phyloP scores from a whole-genome alignment of 2,797 vertebrate genomes.

The Enteromius thamalakanensis region DNA sequence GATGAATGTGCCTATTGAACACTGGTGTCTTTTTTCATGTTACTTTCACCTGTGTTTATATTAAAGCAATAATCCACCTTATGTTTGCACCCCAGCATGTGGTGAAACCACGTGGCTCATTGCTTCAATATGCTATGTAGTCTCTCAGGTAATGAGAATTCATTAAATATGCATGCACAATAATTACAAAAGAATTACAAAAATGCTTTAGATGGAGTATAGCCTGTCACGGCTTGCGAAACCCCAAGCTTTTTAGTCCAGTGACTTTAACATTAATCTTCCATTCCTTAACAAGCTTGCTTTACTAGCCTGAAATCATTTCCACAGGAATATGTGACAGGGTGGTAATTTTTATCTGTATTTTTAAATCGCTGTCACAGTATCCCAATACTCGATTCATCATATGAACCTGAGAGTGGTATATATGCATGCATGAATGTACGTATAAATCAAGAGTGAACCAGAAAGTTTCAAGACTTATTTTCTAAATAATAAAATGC shows the following conservation, averaged over 20 bases:
- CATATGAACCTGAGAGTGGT: conserved; percentile 21
- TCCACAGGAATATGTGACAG: conserved; percentile 18
- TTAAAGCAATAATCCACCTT: background rate
- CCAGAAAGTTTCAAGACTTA: background rate
- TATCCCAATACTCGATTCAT: conserved; percentile 28
- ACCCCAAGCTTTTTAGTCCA: conserved; percentile 3
- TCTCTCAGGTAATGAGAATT: background rate
- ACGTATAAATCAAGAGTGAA: conserved; percentile 16
- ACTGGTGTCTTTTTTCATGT: background rate
- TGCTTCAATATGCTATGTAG: background rate
- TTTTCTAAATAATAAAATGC: conserved; percentile 2
- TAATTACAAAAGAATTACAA: conserved; percentile 5
- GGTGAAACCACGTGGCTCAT: background rate
- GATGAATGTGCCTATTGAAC: background rate
- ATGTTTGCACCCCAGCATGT: background rate
- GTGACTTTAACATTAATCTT: conserved; percentile 21
- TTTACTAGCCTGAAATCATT: conserved; percentile 7
- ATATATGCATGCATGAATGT: conserved; percentile 19
- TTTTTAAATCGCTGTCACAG: conserved; percentile 24
- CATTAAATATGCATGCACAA: conserved; percentile 4
- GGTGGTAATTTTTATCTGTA: conserved; percentile 31
- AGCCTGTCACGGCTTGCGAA: background rate
- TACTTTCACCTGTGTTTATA: background rate
- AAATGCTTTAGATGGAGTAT: conserved; percentile 24
- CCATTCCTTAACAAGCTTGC: conserved; percentile 8